phyloP scores from a whole-genome alignment of 2,797 vertebrate genomes.

The Chiroxiphia lanceolata region DNA sequence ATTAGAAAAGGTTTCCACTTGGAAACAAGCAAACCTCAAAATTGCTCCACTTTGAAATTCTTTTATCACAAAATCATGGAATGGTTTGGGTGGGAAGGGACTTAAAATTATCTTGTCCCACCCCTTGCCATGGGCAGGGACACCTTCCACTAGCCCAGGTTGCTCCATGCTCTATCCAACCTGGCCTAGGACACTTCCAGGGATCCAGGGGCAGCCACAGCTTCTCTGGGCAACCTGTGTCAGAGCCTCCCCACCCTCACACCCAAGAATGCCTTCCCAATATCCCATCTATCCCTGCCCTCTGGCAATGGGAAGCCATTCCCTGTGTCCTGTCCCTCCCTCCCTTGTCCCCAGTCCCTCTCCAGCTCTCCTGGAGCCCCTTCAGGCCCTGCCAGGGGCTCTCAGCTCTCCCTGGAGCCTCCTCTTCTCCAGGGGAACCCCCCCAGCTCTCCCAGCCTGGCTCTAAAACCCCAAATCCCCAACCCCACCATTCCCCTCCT shows the following conservation, averaged over 20 bases:
- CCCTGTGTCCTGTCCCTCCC: not conserved
- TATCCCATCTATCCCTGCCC: no score
- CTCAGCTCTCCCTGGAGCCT: rapidly evolving
- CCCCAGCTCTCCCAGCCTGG: not conserved
- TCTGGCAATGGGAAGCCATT: no score
- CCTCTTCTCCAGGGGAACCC: not conserved
- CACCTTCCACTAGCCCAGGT: rapidly evolving
- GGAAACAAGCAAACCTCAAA: no score
- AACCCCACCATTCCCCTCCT: not conserved
- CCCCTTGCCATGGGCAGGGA: not conserved
- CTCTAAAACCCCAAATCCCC: not conserved
- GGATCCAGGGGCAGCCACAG: not conserved
- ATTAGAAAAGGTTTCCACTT: no score
- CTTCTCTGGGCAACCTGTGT: no score
- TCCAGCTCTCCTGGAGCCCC: not conserved
- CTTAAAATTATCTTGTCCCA: not conserved
- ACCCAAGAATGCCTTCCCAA: no score
- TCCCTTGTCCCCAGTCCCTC: not conserved
- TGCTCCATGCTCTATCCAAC: not conserved
- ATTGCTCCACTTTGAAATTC: no score
- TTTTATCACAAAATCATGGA: not conserved
- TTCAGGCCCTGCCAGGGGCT: not conserved
- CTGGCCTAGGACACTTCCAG: not conserved
- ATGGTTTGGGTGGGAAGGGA: no score
- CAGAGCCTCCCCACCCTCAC: no score